Evolutionary conservation across 2,888 invertebrate genomes (phyloP).

Genomic region (Rhopalosiphum nymphaeae): DNA sequence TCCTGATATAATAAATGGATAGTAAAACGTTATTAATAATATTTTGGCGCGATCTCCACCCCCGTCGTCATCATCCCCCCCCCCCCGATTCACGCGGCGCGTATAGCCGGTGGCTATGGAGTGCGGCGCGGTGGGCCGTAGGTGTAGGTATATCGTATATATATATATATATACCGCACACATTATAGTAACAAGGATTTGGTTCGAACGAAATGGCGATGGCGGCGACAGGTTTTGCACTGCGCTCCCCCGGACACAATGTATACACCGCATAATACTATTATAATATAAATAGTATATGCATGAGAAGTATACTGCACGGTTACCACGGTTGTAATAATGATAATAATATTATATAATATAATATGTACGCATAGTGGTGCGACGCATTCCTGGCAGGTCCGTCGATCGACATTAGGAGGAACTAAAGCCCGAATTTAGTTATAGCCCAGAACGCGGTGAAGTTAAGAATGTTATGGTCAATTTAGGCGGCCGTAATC

Average conservation of each 20-base stretch:
- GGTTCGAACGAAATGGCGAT: neutral
- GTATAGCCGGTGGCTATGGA: neutral
- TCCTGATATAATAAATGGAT: conserved; percentile 63
- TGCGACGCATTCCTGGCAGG: neutral
- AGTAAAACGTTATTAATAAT: conserved; percentile 64
- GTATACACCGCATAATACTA: neutral
- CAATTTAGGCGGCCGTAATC: neutral
- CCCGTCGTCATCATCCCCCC: neutral
- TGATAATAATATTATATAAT: neutral
- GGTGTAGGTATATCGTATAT: neutral
- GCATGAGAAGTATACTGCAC: neutral
- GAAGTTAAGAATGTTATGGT: neutral
- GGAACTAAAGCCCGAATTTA: neutral
- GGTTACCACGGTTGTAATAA: neutral
- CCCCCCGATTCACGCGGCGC: no score
- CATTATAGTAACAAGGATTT: neutral
- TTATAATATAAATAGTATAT: neutral
- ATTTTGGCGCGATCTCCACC: conserved; percentile 55
- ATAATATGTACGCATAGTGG: neutral
- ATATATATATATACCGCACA: neutral
- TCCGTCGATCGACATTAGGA: neutral
- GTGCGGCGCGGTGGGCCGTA: neutral
- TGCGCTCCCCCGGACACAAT: neutral
- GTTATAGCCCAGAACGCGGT: neutral
- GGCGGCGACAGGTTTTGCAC: neutral